Evolutionary conservation across 2,888 invertebrate species (phyloP).

Genomic region (Monopis laevigella): DNA sequence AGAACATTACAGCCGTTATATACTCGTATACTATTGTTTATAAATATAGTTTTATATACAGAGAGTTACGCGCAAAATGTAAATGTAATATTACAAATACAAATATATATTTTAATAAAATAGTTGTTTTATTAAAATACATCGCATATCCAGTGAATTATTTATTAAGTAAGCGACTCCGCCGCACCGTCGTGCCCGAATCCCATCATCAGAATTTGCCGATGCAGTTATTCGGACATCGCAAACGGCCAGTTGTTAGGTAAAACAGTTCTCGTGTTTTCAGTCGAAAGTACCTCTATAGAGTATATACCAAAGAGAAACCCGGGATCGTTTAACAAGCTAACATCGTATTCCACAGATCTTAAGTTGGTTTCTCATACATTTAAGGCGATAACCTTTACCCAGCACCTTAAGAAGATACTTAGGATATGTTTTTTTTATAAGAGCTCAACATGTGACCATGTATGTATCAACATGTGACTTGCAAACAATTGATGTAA

Average conservation of each 20-base stretch:
- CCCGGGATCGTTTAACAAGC: constrained; percentile 8
- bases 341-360: constrained; percentile 9
- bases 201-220: constrained; percentile 24
- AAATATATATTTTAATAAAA: too few relatives aligned
- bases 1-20: too few relatives aligned
- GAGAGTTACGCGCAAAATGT: too few relatives aligned
- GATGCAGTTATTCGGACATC: constrained; percentile 30
- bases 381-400: constrained; percentile 4
- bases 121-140: not conserved
- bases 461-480: too few relatives aligned
- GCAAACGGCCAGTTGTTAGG: constrained; percentile 39
- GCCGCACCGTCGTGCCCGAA: constrained; percentile 14
- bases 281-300: constrained; percentile 34
- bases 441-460: too few relatives aligned
- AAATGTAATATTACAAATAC: too few relatives aligned
- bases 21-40: too few relatives aligned
- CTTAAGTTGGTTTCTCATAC: constrained; percentile 9
- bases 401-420: too few relatives aligned
- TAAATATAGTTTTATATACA: too few relatives aligned
- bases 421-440: too few relatives aligned
- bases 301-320: too few relatives aligned
- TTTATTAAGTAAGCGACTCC: constrained; percentile 5
- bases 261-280: constrained; percentile 60
- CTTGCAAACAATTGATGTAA: too few relatives aligned
- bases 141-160: constrained; percentile 3